These are phyloP conservation scores for Acyrthosiphon pisum DNA, from an alignment of 1,140 invertebrate species.

Conservation along the genomic window DNA sequence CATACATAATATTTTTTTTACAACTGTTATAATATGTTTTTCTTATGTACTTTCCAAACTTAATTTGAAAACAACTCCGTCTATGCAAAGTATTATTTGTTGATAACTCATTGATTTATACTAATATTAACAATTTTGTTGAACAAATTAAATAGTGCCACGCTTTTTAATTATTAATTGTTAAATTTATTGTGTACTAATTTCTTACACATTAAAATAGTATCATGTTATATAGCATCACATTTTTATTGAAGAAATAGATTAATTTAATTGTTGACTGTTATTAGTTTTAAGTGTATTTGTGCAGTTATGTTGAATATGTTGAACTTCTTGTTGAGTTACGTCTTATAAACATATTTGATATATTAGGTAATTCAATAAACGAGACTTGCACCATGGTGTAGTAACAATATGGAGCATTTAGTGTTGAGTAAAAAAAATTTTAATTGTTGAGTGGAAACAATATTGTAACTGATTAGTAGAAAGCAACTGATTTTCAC, in stretches of 20 bases:
- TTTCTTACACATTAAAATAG: neutral
- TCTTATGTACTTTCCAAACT: neutral
- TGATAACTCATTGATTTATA: neutral
- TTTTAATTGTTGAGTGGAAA: too few species aligned
- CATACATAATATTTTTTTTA: neutral
- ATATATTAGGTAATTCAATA: neutral
- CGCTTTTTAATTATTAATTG: neutral
- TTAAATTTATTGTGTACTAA: neutral
- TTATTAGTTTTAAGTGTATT: neutral
- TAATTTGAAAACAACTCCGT: conserved; percentile 16
- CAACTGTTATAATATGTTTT: neutral
- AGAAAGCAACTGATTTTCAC: too few species aligned
- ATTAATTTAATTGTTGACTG: neutral
- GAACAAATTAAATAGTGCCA: neutral
- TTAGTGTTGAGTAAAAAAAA: too few species aligned
- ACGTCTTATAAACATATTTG: neutral
- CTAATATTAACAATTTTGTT: neutral
- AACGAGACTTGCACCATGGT: neutral
- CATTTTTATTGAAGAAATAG: neutral
- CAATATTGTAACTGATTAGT: too few species aligned
- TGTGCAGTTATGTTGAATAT: neutral
- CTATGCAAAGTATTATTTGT: neutral
- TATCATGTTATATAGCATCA: neutral
- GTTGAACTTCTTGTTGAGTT: neutral
- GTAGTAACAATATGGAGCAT: neutral